Evolutionary conservation across 2,888 invertebrate species (phyloP).

Genomic region (Aromia moschata): DNA sequence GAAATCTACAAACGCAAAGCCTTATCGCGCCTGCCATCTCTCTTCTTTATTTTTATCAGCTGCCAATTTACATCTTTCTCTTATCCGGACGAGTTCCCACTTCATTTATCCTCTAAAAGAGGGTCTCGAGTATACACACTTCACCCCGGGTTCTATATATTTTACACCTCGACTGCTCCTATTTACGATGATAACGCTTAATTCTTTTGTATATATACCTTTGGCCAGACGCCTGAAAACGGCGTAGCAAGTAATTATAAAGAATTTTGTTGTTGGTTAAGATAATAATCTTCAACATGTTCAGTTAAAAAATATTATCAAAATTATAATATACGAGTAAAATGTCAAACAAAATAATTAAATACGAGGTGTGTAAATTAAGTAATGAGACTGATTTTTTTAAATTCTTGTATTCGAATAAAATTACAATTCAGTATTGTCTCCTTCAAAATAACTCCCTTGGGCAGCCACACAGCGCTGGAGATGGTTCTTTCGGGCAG

Average conservation of each 20-base stretch:
- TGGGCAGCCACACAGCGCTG: too few relatives aligned
- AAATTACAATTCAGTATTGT: too few relatives aligned
- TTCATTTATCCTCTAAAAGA: conserved; percentile 38
- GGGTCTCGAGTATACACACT: conserved; percentile 17
- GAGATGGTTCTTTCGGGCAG: too few relatives aligned
- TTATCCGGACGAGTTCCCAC: conserved; percentile 42
- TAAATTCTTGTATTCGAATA: too few relatives aligned
- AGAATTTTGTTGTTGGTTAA: too few relatives aligned
- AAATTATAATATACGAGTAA: too few relatives aligned
- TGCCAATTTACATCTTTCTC: conserved; percentile 53
- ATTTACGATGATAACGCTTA: conserved; percentile 23
- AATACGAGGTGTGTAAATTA: too few relatives aligned
- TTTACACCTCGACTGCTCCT: conserved; percentile 33
- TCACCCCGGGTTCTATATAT: conserved; percentile 25
- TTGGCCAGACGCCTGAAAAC: not conserved
- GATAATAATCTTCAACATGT: too few relatives aligned
- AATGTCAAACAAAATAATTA: too few relatives aligned
- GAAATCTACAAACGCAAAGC: conserved; percentile 30
- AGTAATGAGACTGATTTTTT: too few relatives aligned
- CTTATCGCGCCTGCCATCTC: conserved; percentile 41
- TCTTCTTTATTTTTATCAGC: conserved; percentile 46
- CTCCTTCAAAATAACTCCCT: too few relatives aligned
- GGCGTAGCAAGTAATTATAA: conserved; percentile 1
- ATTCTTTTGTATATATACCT: conserved; percentile 8
- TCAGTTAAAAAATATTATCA: too few relatives aligned